phyloP scores from a whole-genome alignment of 2,113 vertebrate species.

The Trichechus manatus region DNA sequence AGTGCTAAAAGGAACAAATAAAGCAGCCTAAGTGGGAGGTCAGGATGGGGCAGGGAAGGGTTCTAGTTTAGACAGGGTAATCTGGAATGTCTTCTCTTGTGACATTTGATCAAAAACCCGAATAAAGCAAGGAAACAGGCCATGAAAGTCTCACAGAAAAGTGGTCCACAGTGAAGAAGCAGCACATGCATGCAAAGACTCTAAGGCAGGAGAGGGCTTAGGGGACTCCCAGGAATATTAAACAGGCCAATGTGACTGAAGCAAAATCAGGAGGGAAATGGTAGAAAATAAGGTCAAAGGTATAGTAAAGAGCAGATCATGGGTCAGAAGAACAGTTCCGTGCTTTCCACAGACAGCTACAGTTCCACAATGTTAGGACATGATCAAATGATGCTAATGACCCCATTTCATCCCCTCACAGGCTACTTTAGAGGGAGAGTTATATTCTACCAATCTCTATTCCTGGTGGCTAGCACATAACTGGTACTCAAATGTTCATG shows the following conservation, averaged over 20 bases:
- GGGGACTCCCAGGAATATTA: background rate
- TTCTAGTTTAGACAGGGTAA: slow-evolving; percentile 45
- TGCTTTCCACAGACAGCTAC: background rate
- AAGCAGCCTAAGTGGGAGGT: background rate
- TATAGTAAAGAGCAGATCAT: background rate
- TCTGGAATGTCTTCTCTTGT: background rate
- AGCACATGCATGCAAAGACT: background rate
- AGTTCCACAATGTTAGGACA: background rate
- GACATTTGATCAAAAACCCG: slow-evolving; percentile 35
- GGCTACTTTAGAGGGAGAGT: background rate
- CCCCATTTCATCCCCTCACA: background rate
- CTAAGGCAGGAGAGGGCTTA: background rate
- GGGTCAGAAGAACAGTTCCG: slow-evolving; percentile 16
- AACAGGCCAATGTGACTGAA: background rate
- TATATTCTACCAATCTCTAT: background rate
- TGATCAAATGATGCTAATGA: slow-evolving; percentile 29
- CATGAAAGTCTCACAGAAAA: slow-evolving; percentile 20
- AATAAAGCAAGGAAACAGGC: slow-evolving; percentile 17
- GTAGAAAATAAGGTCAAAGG: slow-evolving; percentile 34
- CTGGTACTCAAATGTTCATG: background rate
- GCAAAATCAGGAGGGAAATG: slow-evolving; percentile 31
- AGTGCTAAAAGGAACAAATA: background rate
- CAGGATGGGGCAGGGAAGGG: background rate
- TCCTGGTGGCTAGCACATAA: background rate
- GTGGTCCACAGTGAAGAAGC: background rate